Evolutionary conservation across 2,113 vertebrate genomes (phyloP), one percentile per base, ranked within the genome.

Genomic region (Phoxinus phoxinus): DNA sequence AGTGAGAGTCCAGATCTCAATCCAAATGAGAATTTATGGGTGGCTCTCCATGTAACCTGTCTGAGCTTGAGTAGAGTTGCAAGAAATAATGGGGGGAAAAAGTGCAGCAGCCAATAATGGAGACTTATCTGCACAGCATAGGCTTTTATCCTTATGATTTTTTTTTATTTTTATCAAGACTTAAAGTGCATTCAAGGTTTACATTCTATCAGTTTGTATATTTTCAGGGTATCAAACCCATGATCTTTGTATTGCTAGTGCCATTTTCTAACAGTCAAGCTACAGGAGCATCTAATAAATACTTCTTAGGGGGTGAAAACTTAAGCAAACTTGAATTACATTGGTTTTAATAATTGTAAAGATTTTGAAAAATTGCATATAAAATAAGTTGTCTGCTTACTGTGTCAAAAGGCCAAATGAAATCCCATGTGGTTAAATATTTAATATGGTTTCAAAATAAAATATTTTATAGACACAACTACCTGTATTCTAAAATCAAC

Each of bases 11-110:
- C 73, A 75, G 12, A 48, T 30, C 25, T 48, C 44, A 51, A 10
- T 51, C 73, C 73, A 75, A 75, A 75, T 75, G 37, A 46, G 37
- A 73, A 73, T 46, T 46, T 73, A 73, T 46, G 6, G 23, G 71
- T 73, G 23, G 71, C 44, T 73, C 5, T 46, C 19, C 65, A 21
- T 37, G 32, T 37, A 46, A 25, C 71, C 37, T 15, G 71, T 46
- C 2, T 73, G 71, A 46, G 23, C 37, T 25, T 73, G 35, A 44
- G 37, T 4, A 44, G 37, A 73, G 23, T 73, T 73, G 37, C 37
- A 44, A 46, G 5, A 44, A 73, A 73, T 44, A 44, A 44, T 44
- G 10, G 23, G 21, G 4, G 8, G 15, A 25, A 44, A 72, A 44
- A 46, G 2, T 73, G 37, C 32, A 71, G 19, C 4, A 0, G 32